Evolutionary conservation across 2,113 vertebrate genomes (phyloP).

Genomic region (Sphyrna mokarran): DNA sequence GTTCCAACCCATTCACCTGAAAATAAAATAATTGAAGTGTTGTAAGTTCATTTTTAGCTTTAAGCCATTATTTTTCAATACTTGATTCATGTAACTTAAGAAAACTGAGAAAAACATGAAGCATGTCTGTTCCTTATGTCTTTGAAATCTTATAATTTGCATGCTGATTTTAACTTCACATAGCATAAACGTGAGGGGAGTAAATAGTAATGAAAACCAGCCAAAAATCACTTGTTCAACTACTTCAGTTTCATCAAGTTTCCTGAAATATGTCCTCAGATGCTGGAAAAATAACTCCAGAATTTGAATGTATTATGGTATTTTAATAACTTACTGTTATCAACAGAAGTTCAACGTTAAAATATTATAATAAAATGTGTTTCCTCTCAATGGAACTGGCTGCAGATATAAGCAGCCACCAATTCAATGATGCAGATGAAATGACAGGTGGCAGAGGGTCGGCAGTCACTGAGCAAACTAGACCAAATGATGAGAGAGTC

Average conservation of each 20-base stretch:
- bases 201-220: neutral
- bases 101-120: neutral
- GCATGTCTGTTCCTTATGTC: neutral
- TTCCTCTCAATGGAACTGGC: neutral
- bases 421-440: too few species aligned
- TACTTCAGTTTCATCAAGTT: neutral
- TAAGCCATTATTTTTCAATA: neutral
- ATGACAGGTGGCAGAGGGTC: too few species aligned
- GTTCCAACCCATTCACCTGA: slow-evolving; percentile 46
- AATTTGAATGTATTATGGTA: neutral
- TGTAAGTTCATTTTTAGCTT: neutral
- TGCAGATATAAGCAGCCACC: neutral
- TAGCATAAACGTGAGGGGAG: neutral
- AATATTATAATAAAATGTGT: neutral
- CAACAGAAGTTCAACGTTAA: neutral
- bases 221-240: neutral
- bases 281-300: neutral
- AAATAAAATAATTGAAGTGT: neutral
- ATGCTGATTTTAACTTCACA: neutral
- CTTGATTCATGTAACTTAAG: neutral
- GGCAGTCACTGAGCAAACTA: too few species aligned
- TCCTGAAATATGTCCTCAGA: neutral
- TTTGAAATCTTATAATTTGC: neutral
- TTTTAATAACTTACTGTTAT: neutral
- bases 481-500: too few species aligned